Evolutionary conservation across 2,797 vertebrate genomes (phyloP).

Genomic region (Peromyscus attwateri): DNA sequence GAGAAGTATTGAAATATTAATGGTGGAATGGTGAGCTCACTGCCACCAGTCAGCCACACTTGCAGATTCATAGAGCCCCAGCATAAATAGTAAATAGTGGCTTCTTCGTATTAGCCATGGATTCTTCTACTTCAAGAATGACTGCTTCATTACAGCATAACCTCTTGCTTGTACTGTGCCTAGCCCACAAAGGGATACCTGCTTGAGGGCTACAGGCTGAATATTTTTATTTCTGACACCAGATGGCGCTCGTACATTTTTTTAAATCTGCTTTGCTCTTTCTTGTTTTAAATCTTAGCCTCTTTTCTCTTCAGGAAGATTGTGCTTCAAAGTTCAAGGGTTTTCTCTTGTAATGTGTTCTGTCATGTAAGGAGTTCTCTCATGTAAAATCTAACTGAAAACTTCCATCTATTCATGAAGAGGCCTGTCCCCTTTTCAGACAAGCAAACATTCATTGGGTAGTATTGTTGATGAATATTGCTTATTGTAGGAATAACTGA

Average conservation of each 20-base stretch:
- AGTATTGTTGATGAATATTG: slow-evolving; percentile 24
- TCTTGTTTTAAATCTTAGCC: neutral
- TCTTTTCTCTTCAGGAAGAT: slow-evolving; percentile 54
- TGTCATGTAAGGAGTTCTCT: slow-evolving; percentile 68
- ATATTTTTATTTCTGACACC: slow-evolving; percentile 70
- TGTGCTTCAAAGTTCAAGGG: slow-evolving; percentile 77
- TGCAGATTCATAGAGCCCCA: neutral
- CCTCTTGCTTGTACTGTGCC: neutral
- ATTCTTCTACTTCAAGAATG: neutral
- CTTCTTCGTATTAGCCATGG: fast-evolving
- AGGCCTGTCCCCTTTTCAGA: slow-evolving; percentile 41
- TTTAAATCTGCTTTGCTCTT: slow-evolving; percentile 72
- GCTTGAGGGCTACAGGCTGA: neutral
- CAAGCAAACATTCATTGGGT: neutral
- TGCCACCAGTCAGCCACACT: neutral
- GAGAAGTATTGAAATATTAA: neutral
- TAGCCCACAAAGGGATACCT: neutral
- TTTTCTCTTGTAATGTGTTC: slow-evolving; percentile 68
- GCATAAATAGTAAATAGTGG: neutral
- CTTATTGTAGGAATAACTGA: neutral
- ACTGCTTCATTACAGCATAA: neutral
- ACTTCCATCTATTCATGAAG: slow-evolving; percentile 74
- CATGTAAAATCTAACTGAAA: slow-evolving; percentile 78
- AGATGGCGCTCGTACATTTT: slow-evolving; percentile 83
- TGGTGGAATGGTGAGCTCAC: neutral